A percentile compares a stretch with the other conserved stretches of the same genome.
Conservation (phyloP, 2,797 vertebrate species). For the Tangara arthus region DNA sequence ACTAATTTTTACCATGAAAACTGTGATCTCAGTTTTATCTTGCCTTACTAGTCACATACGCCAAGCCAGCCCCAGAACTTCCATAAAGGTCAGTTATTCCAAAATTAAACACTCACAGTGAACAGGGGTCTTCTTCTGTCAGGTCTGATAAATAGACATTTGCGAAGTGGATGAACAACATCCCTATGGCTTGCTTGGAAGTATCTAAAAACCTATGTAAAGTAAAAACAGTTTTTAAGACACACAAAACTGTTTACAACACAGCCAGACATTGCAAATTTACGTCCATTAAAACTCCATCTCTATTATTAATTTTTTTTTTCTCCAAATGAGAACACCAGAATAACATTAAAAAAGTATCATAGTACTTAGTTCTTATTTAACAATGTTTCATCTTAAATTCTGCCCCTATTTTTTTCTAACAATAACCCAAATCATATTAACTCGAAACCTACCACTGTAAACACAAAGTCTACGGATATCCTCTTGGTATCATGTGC, state of each 20-base stretch:
- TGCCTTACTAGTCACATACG: neutral
- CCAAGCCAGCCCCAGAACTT: neutral
- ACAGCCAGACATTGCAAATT: neutral
- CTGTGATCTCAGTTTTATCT: neutral
- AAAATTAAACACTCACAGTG: constrained; percentile 84
- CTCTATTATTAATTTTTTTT: neutral
- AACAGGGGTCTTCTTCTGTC: constrained; percentile 95
- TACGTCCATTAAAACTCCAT: neutral
- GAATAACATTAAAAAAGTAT: neutral
- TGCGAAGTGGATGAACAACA: constrained; percentile 99
- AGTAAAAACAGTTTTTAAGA: constrained; percentile 24
- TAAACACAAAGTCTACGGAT: neutral
- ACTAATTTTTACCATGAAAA: neutral
- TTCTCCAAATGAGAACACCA: neutral
- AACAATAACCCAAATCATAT: neutral
- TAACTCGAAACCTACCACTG: neutral
- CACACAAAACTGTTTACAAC: neutral
- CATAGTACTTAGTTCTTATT: neutral
- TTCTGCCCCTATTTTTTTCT: neutral
- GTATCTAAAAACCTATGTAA: constrained; percentile 94
- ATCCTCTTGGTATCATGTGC: neutral
- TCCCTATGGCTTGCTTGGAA: constrained; percentile 98
- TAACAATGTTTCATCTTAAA: neutral
- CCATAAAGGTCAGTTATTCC: neutral
- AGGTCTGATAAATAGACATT: constrained; percentile 97